Base-by-base conservation (phyloP, 1,140 invertebrate species). In the Nephila pilipes region DNA sequence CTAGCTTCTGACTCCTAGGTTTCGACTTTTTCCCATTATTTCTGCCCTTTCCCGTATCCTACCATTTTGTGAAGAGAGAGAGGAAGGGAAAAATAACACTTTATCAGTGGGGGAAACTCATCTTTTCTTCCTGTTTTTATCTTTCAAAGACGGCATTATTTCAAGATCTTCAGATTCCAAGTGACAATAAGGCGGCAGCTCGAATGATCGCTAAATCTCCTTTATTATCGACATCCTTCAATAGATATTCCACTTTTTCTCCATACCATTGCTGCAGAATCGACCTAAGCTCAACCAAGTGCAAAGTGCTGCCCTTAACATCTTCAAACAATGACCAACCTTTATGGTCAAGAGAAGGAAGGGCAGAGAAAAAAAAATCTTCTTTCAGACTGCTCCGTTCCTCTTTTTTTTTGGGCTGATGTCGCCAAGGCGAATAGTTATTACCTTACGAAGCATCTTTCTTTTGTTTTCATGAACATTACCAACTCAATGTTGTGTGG, bases 401-500 rank as follows among this genome's bases (percentile, higher is more conserved):
- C 29, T 58, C 46, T 87, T 87, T 87, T 87, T 85, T 87, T 32
- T 22, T 60, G 8, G 32, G n/a, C 38, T 46, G 81, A 46, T 83
- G 81, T 87, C 85, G 25, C 83, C 57, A 36, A 60, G 55, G 85
- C 46, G 85, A 38, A 87, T 87, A 87, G 85, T 87, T 87, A 60
- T 87, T 60, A 87, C 85, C 55, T 87, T 57, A 87, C 85, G 58
- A 36, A 87, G 58, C 55, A 1, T 8, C 16, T 87, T 60, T 95
- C 95, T 80, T 94, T 91, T 90, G 94, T 95, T 96, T 54, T 63
- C 54, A 54, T 80, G n/a, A n/a, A 63, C 87, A 75, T 69, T n/a
- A 79, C 89, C 87, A 29, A 83, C 38, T 83, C 54, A 46, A 54
- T 83, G 81, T 83, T 46, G 25, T 75, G 32, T 32, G 69, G 29